These are phyloP conservation scores for Henicopernis longicauda DNA, from an alignment of 2,113 vertebrate species.

Conservation along the genomic window DNA sequence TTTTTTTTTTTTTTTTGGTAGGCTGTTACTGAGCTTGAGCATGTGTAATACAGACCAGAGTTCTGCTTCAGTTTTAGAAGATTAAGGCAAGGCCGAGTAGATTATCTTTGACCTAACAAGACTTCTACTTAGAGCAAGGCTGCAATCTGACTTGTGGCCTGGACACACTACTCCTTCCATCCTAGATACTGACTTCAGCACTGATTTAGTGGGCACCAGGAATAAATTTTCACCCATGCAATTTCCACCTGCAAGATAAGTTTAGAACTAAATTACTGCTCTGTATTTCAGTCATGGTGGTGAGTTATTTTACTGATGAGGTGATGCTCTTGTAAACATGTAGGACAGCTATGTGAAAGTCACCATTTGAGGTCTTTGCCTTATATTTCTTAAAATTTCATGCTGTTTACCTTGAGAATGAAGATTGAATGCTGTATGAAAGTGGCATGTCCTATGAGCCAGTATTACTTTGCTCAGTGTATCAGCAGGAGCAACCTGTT, in stretches of 20 bases:
- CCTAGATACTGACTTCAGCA: background rate
- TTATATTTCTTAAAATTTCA: background rate
- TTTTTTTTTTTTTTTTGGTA: background rate
- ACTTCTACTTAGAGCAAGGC: background rate
- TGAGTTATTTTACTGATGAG: background rate
- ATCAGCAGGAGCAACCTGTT: background rate
- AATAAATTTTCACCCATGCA: background rate
- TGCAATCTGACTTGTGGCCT: background rate
- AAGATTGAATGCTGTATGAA: background rate
- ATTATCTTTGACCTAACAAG: background rate
- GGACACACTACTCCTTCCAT: background rate
- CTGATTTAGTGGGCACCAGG: background rate
- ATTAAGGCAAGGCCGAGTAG: background rate
- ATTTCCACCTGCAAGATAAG: background rate
- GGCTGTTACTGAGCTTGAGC: background rate
- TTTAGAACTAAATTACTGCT: background rate
- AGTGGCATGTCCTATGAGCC: background rate
- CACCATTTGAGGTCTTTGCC: background rate
- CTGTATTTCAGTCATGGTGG: background rate
- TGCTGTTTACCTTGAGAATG: background rate
- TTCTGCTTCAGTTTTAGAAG: background rate
- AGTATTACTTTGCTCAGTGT: background rate
- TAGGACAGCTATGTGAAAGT: background rate
- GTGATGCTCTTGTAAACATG: background rate
- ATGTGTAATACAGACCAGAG: background rate